phyloP scores from a whole-genome alignment of 2,113 vertebrate species.

The Anhinga anhinga region DNA sequence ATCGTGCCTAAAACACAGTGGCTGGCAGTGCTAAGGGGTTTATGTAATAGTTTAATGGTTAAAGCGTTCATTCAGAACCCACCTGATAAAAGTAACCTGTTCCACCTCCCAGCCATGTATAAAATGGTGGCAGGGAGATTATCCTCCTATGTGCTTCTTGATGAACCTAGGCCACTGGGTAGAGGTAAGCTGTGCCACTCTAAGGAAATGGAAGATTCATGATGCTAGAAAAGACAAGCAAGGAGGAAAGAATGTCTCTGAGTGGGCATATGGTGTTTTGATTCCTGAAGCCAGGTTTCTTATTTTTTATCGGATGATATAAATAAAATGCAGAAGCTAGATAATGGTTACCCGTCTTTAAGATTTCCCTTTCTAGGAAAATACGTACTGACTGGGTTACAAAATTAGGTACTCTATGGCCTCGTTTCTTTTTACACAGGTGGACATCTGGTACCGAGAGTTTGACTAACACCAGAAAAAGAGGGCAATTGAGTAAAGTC shows the following conservation, averaged over 20 bases:
- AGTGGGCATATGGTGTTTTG: not conserved
- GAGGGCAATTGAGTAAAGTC: not conserved
- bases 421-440: not conserved
- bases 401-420: not conserved
- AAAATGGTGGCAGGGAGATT: not conserved
- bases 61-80: not conserved
- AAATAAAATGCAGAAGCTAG: not conserved
- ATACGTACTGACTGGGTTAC: not conserved
- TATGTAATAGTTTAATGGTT: not conserved
- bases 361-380: not conserved
- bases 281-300: not conserved
- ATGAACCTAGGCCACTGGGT: not conserved
- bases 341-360: not conserved
- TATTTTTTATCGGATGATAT: not conserved
- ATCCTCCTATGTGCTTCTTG: not conserved
- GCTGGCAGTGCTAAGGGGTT: not conserved
- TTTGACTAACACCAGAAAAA: not conserved
- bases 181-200: not conserved
- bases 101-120: not conserved
- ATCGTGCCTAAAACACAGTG: not conserved
- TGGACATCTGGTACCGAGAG: not conserved
- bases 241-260: not conserved
- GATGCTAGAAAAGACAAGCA: not conserved
- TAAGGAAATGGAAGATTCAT: not conserved
- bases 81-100: not conserved